Evolutionary conservation across 2,113 vertebrate genomes (phyloP).

Genomic region (Oncorhynchus mykiss): DNA sequence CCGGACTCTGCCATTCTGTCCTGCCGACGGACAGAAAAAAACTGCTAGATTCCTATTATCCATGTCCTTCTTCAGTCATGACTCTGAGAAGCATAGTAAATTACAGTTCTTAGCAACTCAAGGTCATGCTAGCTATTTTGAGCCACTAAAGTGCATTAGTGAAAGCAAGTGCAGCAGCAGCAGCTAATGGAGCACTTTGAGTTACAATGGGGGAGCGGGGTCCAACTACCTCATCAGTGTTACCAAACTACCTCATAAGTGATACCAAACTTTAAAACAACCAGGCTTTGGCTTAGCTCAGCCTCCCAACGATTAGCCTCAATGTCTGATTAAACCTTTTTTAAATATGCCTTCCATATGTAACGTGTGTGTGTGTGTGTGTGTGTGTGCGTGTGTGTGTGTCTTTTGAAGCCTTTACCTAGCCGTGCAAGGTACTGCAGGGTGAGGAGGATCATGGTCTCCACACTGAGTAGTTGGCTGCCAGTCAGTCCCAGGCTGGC

Average conservation of each 20-base stretch:
- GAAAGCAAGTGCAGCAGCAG: background rate
- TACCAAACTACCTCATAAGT: background rate
- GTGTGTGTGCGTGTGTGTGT: background rate
- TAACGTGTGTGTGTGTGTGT: background rate
- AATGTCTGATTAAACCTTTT: background rate
- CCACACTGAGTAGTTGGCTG: constrained; percentile 86
- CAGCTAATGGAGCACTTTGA: background rate
- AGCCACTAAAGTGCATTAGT: background rate
- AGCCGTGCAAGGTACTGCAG: constrained; percentile 93
- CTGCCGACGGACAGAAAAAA: no score
- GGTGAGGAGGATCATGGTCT: constrained; percentile 93
- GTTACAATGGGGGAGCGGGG: background rate
- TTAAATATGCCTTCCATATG: no score
- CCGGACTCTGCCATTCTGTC: no score
- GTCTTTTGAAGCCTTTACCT: constrained; percentile 74
- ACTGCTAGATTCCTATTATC: no score
- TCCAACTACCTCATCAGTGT: no score
- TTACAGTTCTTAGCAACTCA: background rate
- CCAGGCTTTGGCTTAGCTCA: background rate
- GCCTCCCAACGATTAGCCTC: background rate
- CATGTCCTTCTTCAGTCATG: no score
- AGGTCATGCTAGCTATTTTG: background rate
- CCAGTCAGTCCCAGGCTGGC: constrained; percentile 82
- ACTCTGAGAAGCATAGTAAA: no score
- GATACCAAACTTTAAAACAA: background rate